Conservation (phyloP, 2,113 vertebrate genomes). For the Regulus satrapa region DNA sequence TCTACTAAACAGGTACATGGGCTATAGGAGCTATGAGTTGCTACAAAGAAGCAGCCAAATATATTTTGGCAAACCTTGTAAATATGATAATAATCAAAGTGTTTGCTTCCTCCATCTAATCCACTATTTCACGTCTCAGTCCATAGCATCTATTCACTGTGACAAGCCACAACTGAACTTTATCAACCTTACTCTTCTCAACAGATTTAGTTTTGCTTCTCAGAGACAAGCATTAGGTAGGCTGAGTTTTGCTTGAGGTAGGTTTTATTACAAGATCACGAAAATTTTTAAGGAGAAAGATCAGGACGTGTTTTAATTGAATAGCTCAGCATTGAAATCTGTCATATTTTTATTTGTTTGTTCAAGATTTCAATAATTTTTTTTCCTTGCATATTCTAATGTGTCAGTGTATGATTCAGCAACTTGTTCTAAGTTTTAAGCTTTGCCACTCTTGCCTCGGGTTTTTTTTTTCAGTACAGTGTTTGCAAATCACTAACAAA, state of each 20-base stretch:
- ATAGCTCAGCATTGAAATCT: background rate
- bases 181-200: background rate
- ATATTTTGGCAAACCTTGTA: background rate
- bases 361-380: background rate
- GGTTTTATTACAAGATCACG: background rate
- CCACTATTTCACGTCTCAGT: fast-evolving
- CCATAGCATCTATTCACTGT: background rate
- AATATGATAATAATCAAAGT: background rate
- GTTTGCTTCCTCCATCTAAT: background rate
- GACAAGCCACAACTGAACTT: background rate
- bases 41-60: too few relatives aligned
- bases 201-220: background rate
- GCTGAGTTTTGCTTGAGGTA: background rate
- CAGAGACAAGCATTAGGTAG: background rate
- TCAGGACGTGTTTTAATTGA: background rate
- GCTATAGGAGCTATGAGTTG: background rate
- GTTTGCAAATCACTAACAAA: background rate
- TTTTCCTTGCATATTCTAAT: background rate
- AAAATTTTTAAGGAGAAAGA: background rate
- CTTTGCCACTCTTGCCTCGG: background rate
- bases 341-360: background rate
- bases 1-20: background rate
- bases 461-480: background rate
- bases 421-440: background rate
- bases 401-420: background rate